Percentiles rank a stretch among this genome's conserved stretches.
These are phyloP conservation scores for Idaea straminata DNA, from an alignment of 2,888 invertebrate species.

Conservation along the genomic window DNA sequence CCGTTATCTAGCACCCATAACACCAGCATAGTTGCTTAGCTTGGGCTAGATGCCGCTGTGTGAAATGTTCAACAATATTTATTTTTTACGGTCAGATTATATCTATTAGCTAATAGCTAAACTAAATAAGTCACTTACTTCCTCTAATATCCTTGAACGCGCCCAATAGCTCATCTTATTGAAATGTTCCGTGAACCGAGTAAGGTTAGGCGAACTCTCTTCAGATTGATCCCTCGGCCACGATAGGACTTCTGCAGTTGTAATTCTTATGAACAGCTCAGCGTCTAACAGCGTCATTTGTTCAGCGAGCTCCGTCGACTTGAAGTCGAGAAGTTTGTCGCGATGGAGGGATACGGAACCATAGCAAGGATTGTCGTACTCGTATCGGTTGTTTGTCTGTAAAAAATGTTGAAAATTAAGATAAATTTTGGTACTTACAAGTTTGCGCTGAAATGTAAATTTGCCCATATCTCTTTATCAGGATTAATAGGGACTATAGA, in stretches of 20 bases:
- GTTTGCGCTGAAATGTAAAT: no score
- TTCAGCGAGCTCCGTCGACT: slow-evolving; percentile 96
- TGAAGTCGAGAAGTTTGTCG: slow-evolving; percentile 91
- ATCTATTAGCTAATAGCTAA: no score
- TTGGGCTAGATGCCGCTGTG: no score
- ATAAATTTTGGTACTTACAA: background rate
- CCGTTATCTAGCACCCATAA: no score
- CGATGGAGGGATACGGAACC: slow-evolving; percentile 68
- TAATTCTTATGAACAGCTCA: slow-evolving; percentile 96
- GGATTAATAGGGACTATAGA: no score
- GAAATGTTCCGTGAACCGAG: slow-evolving; percentile 98
- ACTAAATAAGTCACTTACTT: slow-evolving; percentile 54
- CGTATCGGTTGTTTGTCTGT: slow-evolving; percentile 66
- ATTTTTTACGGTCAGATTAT: no score
- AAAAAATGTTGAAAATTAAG: background rate
- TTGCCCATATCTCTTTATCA: no score
- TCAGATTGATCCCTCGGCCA: slow-evolving; percentile 99
- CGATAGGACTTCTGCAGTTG: slow-evolving; percentile 97
- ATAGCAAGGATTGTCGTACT: slow-evolving; percentile 67
- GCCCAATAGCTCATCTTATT: slow-evolving; percentile 99
- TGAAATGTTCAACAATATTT: no score
- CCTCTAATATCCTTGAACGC: slow-evolving; percentile 94
- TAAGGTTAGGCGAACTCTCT: slow-evolving; percentile 97
- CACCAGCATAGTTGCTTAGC: no score
- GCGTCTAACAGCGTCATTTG: slow-evolving; percentile 99